Percentiles rank a stretch among this genome's conserved stretches.
Conservation (phyloP, 1,140 invertebrate genomes). For the Hormaphis cornu region DNA sequence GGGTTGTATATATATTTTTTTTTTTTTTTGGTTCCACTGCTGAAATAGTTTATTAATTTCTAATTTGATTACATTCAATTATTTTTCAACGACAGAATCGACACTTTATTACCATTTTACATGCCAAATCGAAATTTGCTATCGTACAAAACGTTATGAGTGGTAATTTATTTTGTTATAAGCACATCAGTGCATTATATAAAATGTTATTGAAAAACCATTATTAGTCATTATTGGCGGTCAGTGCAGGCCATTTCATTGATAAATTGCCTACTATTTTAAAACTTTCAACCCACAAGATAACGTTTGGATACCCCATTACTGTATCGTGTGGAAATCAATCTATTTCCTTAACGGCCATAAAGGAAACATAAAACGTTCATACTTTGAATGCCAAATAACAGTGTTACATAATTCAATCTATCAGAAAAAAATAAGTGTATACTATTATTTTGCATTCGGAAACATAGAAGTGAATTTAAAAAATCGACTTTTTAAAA, state of each 20-base stretch:
- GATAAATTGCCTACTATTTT: background rate
- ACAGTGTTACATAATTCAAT: too few species aligned
- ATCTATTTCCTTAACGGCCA: background rate
- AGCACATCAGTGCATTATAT: background rate
- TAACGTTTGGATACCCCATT: background rate
- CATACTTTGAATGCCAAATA: too few species aligned
- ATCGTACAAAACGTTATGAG: background rate
- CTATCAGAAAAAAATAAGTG: too few species aligned
- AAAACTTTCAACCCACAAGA: background rate
- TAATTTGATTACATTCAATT: background rate
- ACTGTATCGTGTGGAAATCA: background rate
- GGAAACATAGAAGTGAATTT: too few species aligned
- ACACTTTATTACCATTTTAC: background rate
- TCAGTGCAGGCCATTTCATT: background rate
- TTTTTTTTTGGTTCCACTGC: too few species aligned
- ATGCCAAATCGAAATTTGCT: background rate
- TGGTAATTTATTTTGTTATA: background rate
- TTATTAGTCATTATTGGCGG: slow-evolving; percentile 6
- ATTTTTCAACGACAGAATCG: background rate
- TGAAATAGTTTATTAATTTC: too few species aligned
- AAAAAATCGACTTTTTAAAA: too few species aligned
- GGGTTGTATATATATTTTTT: too few species aligned
- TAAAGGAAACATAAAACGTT: too few species aligned
- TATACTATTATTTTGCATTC: too few species aligned
- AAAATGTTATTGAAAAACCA: background rate